Conservation (phyloP, 1,140 invertebrate genomes). For the Drosophila arawakana region DNA sequence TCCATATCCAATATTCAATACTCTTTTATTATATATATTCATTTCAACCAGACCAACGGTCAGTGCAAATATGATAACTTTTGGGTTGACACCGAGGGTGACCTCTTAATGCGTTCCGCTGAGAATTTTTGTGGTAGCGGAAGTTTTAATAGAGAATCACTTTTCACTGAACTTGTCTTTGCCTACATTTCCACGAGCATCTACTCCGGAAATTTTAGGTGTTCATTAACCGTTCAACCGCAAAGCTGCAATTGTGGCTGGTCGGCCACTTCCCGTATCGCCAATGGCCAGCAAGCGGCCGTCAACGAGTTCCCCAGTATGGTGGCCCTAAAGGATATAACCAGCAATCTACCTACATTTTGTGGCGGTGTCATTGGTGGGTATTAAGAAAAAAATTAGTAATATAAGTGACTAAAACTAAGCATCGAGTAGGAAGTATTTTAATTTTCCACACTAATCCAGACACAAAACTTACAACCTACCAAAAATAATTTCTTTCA, state of each 20-base stretch:
- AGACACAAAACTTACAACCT: too few relatives aligned
- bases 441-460: too few relatives aligned
- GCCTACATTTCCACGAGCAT: conserved; percentile 65
- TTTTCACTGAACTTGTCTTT: conserved; percentile 67
- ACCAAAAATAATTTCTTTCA: not conserved
- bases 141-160: conserved; percentile 54
- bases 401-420: too few relatives aligned
- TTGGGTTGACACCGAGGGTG: conserved; percentile 73
- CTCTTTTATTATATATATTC: not conserved
- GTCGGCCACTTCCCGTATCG: conserved; percentile 65
- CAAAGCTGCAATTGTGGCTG: conserved; percentile 78
- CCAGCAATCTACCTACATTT: conserved; percentile 35
- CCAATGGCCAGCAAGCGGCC: conserved; percentile 60
- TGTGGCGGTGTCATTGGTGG: conserved; percentile 72
- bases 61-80: conserved; percentile 73
- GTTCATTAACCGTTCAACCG: conserved; percentile 38
- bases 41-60: conserved; percentile 42
- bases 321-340: conserved; percentile 64
- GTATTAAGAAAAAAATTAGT: not conserved
- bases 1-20: not conserved
- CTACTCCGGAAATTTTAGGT: conserved; percentile 57
- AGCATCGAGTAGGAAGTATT: too few relatives aligned
- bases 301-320: conserved; percentile 74
- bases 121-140: conserved; percentile 78
- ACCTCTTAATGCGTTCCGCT: conserved; percentile 61